These are phyloP conservation scores for Amaurobius ferox DNA, from an alignment of 2,888 invertebrate species.

Conservation along the genomic window DNA sequence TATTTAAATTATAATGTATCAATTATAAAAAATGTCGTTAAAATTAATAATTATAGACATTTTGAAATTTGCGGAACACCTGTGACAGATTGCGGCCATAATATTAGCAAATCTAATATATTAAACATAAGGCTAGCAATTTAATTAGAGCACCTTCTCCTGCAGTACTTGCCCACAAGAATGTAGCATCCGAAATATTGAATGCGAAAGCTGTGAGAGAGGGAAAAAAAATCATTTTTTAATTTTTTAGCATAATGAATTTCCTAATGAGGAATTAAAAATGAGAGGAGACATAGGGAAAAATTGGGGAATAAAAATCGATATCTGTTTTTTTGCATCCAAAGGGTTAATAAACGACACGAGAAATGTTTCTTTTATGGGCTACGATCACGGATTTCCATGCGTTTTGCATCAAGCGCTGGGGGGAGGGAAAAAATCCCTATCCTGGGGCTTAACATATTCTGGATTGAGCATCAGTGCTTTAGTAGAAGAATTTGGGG, in stretches of 20 bases:
- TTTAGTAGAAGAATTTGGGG: slow-evolving; percentile 62
- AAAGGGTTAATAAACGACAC: slow-evolving; percentile 60
- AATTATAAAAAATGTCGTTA: too few species aligned
- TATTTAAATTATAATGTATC: too few species aligned
- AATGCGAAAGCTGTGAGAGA: too few species aligned
- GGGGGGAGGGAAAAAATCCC: slow-evolving; percentile 23
- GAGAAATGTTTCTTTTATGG: slow-evolving; percentile 8
- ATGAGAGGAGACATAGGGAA: neutral
- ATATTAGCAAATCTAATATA: too few species aligned
- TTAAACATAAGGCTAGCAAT: too few species aligned
- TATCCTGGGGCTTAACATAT: slow-evolving; percentile 52
- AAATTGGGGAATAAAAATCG: neutral
- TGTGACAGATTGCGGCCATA: too few species aligned
- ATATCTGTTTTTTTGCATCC: slow-evolving; percentile 19
- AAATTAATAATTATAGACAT: too few species aligned
- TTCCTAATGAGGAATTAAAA: neutral
- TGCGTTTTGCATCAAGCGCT: slow-evolving; percentile 51
- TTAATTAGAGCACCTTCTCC: too few species aligned
- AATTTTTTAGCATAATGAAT: neutral
- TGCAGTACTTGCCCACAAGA: too few species aligned
- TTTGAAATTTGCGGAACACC: too few species aligned
- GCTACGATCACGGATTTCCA: slow-evolving; percentile 24
- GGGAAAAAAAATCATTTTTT: neutral
- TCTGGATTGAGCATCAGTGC: slow-evolving; percentile 68
- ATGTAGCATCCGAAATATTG: too few species aligned